These are phyloP conservation scores for Typhlichthys subterraneus DNA, from an alignment of 2,797 vertebrate genomes.

Conservation along the genomic window DNA sequence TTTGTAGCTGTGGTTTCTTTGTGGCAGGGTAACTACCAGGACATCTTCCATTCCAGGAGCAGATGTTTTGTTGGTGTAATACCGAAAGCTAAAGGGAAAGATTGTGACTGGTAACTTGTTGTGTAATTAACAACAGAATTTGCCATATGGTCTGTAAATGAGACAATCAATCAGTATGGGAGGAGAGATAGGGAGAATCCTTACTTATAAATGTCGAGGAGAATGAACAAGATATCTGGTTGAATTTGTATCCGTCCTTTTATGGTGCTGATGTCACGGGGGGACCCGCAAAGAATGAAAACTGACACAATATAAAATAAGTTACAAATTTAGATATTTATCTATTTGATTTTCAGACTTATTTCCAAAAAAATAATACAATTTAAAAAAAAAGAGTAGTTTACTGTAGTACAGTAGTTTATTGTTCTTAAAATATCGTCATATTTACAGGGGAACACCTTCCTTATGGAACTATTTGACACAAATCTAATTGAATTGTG, in stretches of 20 bases:
- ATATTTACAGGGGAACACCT: too few species aligned
- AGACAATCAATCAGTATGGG: too few species aligned
- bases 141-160: too few species aligned
- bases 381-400: too few species aligned
- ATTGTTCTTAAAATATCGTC: too few species aligned
- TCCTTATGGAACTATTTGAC: too few species aligned
- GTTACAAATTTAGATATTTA: too few species aligned
- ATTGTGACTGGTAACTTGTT: neutral
- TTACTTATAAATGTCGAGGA: slow-evolving; percentile 94
- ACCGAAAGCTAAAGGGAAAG: slow-evolving; percentile 59
- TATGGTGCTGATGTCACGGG: slow-evolving; percentile 60
- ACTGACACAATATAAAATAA: slow-evolving; percentile 69
- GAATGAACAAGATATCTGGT: slow-evolving; percentile 82
- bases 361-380: too few species aligned
- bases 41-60: slow-evolving; percentile 66
- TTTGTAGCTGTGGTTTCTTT: slow-evolving; percentile 53
- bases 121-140: too few species aligned
- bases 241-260: slow-evolving; percentile 49
- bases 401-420: too few species aligned
- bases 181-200: slow-evolving; percentile 26
- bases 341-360: too few species aligned
- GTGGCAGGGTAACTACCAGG: slow-evolving; percentile 74
- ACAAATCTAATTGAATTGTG: too few species aligned
- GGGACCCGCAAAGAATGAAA: slow-evolving; percentile 85
- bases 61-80: slow-evolving; percentile 68